A percentile compares a stretch with the other conserved stretches of the same genome.
These are phyloP conservation scores for Alces alces DNA, from an alignment of 2,113 vertebrate genomes.

Conservation along the genomic window DNA sequence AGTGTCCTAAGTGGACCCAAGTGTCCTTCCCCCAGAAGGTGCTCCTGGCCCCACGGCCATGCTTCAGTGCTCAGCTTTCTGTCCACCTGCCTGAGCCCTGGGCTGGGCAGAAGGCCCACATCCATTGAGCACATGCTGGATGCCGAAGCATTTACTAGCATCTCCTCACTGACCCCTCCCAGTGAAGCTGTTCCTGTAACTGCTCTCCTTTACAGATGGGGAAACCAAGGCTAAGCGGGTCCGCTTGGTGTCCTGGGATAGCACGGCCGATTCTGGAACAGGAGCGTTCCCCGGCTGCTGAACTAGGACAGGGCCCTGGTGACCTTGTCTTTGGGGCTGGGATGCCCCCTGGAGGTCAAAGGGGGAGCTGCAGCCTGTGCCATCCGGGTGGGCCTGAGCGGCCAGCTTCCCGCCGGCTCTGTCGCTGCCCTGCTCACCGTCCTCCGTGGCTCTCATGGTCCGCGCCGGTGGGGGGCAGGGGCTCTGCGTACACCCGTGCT, in stretches of 20 bases:
- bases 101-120: background rate
- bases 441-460: background rate
- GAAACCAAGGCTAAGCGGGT: background rate
- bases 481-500: background rate
- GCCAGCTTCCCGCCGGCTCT: background rate
- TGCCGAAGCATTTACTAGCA: background rate
- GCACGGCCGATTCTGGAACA: background rate
- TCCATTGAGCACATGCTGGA: background rate
- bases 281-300: background rate
- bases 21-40: no score
- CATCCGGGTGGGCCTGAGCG: rapidly evolving
- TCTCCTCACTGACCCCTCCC: background rate
- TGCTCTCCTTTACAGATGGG: background rate
- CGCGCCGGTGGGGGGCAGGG: background rate
- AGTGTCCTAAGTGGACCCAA: background rate
- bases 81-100: background rate
- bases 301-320: rapidly evolving
- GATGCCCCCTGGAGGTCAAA: background rate
- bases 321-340: background rate
- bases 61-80: no score
- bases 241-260: background rate
- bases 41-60: background rate
- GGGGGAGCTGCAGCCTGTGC: background rate
- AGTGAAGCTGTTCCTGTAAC: background rate
- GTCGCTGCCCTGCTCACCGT: background rate